Base-by-base conservation (phyloP, 2,888 invertebrate species). In the Pherbina coryleti region DNA sequence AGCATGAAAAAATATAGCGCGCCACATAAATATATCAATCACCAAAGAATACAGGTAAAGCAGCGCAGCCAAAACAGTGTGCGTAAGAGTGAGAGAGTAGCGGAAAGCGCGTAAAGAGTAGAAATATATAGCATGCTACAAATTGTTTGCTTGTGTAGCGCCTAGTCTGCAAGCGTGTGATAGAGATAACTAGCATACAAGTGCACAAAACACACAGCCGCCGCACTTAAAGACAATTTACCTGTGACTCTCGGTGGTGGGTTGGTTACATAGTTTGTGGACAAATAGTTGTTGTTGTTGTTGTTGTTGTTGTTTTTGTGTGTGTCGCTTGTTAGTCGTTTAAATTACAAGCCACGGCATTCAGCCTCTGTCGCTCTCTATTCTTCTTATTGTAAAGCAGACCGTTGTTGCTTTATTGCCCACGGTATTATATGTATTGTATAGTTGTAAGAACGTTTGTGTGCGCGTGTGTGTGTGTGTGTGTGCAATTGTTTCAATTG, bases 361-460 rank as follows among this genome's bases (percentile, higher is more conserved):
- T 73, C 73, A 72, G 37, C 17, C 73, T 73, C 60, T 73, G 22
- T 57, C 73, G 60, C 60, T 73, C 62, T 44, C 49, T 37, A 28
- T 62, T 62, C 49, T 53, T 60, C 57, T 37, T 49, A 44, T 73
- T 73, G 73, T 62, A 73, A 49, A 62, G 60, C 62, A 44, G 28
- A 22, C 31, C 19, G 73, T 73, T 73, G 73, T 49, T 73, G 73
- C 60, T 73, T 62, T 62, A 62, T 62, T 44, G 73, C 73, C 51
- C 17, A 9, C 11, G 25, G 9, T 14, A 51, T 69, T 44, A 14
- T 44, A 44, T 44, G 44, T 44, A 44, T 44, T 44, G 44, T 44
- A 44, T 14, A 7, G 34, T 64, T 34, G 64, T 31, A 3, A 28
- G 2, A 11, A 31, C 34, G 44, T 44, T 5, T 69, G 69, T 69